phyloP scores from a whole-genome alignment of 2,113 vertebrate species.

The Petromus typicus region DNA sequence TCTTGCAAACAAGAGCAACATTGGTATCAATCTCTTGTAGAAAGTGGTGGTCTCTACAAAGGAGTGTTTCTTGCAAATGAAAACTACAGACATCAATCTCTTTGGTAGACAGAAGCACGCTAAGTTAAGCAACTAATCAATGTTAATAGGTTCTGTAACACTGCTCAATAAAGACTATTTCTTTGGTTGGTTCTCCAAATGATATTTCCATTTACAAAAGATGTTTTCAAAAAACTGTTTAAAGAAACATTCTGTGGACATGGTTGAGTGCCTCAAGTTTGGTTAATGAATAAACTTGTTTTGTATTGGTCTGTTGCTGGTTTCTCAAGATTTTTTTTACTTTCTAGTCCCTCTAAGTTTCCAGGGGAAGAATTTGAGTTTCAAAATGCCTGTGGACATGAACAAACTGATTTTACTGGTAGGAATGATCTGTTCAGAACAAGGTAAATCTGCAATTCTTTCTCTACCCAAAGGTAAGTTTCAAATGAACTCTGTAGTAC shows the following conservation, averaged over 20 bases:
- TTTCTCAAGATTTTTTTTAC: slow-evolving; percentile 45
- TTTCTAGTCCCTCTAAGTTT: slow-evolving; percentile 52
- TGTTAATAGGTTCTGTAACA: not conserved
- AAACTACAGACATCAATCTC: not conserved
- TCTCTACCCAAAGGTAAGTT: slow-evolving; percentile 83
- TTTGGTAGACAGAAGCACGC: not conserved
- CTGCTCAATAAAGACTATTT: not conserved
- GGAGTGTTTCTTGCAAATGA: not conserved
- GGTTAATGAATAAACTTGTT: slow-evolving; percentile 87
- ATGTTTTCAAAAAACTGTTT: slow-evolving; percentile 70
- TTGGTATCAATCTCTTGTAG: not conserved
- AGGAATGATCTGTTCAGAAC: slow-evolving; percentile 77
- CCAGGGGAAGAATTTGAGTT: slow-evolving; percentile 15
- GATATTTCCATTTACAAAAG: not conserved
- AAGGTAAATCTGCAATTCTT: slow-evolving; percentile 42
- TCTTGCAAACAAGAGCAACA: not conserved
- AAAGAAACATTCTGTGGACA: slow-evolving; percentile 51
- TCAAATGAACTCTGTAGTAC: not conserved
- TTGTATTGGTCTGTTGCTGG: slow-evolving; percentile 69
- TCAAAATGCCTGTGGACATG: slow-evolving; percentile 78
- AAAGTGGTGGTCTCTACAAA: not conserved
- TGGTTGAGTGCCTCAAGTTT: slow-evolving; percentile 68
- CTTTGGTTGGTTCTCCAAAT: not conserved
- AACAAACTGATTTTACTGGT: slow-evolving; percentile 79
- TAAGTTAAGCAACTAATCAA: not conserved